Percentiles rank a stretch among this genome's conserved stretches.
Conservation (phyloP, 2,113 vertebrate species). For the Clarias macrocephalus region DNA sequence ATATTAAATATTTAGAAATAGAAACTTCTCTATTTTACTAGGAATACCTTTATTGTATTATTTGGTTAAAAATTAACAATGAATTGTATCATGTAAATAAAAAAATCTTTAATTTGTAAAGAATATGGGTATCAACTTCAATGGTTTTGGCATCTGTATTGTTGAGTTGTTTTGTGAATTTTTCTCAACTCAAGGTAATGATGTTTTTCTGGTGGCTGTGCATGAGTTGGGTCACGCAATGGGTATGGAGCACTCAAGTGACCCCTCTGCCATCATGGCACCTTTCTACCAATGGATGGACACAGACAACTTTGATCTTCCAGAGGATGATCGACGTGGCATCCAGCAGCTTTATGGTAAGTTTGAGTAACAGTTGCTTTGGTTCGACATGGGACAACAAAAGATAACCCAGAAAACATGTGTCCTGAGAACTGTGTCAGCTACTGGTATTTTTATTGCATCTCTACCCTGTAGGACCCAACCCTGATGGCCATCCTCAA, state of each 20-base stretch:
- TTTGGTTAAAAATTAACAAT: neutral
- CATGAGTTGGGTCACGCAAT: conserved; percentile 89
- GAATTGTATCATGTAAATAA: neutral
- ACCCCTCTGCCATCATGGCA: conserved; percentile 90
- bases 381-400: neutral
- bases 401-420: neutral
- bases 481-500: conserved; percentile 60
- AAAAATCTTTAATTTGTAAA: neutral
- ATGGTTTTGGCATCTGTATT: neutral
- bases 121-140: neutral
- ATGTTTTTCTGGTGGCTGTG: conserved; percentile 86
- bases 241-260: conserved; percentile 87
- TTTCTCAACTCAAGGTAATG: conserved; percentile 74
- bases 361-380: neutral
- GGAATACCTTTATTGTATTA: neutral
- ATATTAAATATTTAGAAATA: too few relatives aligned
- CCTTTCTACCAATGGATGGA: conserved; percentile 97
- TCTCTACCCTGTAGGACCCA: conserved; percentile 60
- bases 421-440: neutral
- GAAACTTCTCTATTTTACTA: too few relatives aligned
- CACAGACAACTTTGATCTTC: conserved; percentile 83
- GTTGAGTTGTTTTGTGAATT: neutral
- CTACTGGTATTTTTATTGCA: neutral
- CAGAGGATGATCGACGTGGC: conserved; percentile 83
- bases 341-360: conserved; percentile 86